Evolutionary conservation across 1,140 invertebrate genomes (phyloP).

Genomic region (Geopemphigus sp.): DNA sequence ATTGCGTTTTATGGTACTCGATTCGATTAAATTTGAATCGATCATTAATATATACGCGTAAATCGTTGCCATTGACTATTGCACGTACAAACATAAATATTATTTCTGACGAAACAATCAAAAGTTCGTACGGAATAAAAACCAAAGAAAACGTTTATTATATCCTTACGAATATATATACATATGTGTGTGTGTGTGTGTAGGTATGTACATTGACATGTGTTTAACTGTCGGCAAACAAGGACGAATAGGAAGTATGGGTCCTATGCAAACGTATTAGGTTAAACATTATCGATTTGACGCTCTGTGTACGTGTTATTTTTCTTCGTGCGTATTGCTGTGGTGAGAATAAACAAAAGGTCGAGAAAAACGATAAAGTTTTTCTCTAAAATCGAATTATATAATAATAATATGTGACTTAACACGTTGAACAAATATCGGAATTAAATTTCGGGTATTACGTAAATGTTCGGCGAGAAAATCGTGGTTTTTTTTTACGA

Average conservation of each 20-base stretch:
- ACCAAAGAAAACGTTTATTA: too few relatives aligned
- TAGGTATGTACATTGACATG: neutral
- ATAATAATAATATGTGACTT: neutral
- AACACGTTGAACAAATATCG: neutral
- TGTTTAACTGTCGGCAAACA: neutral
- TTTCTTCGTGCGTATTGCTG: neutral
- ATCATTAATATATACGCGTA: neutral
- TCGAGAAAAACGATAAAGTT: neutral
- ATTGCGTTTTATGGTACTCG: neutral
- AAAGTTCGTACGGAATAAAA: neutral
- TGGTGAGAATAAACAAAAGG: constrained; percentile 4
- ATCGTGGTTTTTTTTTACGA: neutral
- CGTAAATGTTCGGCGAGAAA: neutral
- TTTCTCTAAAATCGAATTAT: constrained; percentile 4
- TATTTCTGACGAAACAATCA: neutral
- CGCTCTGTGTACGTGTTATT: neutral
- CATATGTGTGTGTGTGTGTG: too few relatives aligned
- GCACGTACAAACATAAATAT: too few relatives aligned
- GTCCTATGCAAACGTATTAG: too few relatives aligned
- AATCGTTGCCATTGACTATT: neutral
- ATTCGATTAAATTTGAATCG: neutral
- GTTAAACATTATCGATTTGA: constrained; percentile 6
- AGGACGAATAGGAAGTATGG: too few relatives aligned
- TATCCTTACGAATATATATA: neutral
- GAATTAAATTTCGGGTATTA: neutral